phyloP scores from a whole-genome alignment of 2,113 vertebrate species.

The Nettapus auritus region DNA sequence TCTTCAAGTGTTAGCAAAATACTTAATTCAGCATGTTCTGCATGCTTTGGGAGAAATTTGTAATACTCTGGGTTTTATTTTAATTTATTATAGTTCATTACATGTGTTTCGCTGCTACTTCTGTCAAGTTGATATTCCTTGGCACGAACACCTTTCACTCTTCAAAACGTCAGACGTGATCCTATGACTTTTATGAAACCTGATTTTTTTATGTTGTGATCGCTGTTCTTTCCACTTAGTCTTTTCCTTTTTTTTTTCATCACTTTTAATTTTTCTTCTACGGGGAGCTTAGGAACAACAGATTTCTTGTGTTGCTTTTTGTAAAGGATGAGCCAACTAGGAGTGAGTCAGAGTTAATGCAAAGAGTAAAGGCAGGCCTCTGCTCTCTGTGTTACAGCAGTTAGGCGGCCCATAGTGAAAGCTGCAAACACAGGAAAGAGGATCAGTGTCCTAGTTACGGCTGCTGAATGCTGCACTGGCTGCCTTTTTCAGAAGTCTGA shows the following conservation, averaged over 20 bases:
- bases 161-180: neutral
- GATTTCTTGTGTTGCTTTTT: neutral
- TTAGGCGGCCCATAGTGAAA: neutral
- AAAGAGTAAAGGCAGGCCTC: neutral
- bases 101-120: neutral
- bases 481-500: neutral
- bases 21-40: neutral
- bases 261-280: neutral
- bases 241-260: neutral
- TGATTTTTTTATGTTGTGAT: neutral
- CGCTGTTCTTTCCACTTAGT: neutral
- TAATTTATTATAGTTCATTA: neutral
- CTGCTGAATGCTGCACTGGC: neutral
- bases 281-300: neutral
- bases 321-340: neutral
- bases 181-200: neutral
- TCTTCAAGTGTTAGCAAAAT: neutral
- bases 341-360: neutral
- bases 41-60: neutral
- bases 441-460: neutral
- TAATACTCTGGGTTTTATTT: neutral
- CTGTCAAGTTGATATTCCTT: neutral
- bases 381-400: neutral
- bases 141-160: neutral
- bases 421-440: neutral